phyloP scores from a whole-genome alignment of 2,797 vertebrate genomes.

The Parauchenoglanis punctatus region DNA sequence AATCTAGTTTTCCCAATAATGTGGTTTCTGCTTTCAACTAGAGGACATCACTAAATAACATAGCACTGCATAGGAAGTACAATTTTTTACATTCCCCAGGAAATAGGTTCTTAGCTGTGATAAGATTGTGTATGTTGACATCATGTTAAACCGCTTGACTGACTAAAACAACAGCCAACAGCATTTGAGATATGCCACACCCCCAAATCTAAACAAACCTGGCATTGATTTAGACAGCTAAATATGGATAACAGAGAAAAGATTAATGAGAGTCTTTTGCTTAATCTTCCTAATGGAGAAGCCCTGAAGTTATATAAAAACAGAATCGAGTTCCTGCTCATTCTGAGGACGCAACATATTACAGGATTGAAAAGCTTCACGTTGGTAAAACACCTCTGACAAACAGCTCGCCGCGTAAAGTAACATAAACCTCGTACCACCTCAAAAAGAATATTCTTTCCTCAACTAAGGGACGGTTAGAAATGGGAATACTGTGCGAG shows the following conservation, averaged over 20 bases:
- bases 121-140: not conserved
- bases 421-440: not conserved
- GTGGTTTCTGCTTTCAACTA: not conserved
- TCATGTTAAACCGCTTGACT: not conserved
- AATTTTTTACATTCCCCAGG: not conserved
- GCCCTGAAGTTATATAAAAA: not conserved
- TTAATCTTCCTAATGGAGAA: not conserved
- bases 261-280: not conserved
- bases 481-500: not conserved
- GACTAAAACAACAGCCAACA: not conserved
- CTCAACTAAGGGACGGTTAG: not conserved
- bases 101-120: not conserved
- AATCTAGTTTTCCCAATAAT: not conserved
- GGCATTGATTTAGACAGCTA: not conserved
- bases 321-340: not conserved
- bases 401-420: not conserved
- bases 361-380: not conserved
- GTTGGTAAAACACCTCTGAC: not conserved
- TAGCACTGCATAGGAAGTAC: not conserved
- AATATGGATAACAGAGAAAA: not conserved
- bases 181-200: not conserved
- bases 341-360: not conserved
- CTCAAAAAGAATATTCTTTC: not conserved
- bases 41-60: not conserved
- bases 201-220: not conserved